Evolutionary conservation across 2,113 vertebrate species (phyloP).

Genomic region (Hemiscyllium ocellatum): DNA sequence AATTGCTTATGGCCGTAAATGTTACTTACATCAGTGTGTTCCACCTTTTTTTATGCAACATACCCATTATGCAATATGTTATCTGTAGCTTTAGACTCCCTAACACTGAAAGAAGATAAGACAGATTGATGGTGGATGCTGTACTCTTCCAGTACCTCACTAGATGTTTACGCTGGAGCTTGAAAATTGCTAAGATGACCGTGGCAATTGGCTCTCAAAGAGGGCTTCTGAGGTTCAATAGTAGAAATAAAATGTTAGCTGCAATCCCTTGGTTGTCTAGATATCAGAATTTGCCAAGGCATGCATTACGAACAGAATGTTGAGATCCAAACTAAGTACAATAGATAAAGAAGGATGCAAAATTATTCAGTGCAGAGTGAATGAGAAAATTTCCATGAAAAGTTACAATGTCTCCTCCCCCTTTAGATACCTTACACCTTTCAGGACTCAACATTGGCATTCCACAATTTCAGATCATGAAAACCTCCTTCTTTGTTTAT

Average conservation of each 20-base stretch:
- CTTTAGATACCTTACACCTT: too few relatives aligned
- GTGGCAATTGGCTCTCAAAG: constrained; percentile 10
- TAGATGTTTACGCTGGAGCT: constrained; percentile 6
- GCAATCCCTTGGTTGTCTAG: background rate
- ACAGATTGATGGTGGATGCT: constrained; percentile 3
- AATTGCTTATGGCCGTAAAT: background rate
- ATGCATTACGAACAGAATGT: background rate
- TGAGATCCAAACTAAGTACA: background rate
- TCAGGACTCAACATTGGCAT: too few relatives aligned
- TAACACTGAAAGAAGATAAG: constrained; percentile 2
- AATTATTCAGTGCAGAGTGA: too few relatives aligned
- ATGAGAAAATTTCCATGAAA: background rate
- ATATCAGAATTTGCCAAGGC: background rate
- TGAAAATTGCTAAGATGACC: constrained; percentile 26
- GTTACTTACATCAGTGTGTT: constrained; percentile 1
- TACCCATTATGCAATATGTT: constrained; percentile 7
- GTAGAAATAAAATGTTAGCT: background rate
- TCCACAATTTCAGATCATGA: too few relatives aligned
- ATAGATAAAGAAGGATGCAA: background rate
- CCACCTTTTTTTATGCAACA: background rate
- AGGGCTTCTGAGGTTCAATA: background rate
- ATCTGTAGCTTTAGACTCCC: background rate
- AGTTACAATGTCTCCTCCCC: background rate
- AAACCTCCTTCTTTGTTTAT: too few relatives aligned
- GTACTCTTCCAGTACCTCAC: constrained; percentile 22